These are phyloP conservation scores for Vanessa tameamea DNA, from an alignment of 1,140 invertebrate species.

Conservation along the genomic window DNA sequence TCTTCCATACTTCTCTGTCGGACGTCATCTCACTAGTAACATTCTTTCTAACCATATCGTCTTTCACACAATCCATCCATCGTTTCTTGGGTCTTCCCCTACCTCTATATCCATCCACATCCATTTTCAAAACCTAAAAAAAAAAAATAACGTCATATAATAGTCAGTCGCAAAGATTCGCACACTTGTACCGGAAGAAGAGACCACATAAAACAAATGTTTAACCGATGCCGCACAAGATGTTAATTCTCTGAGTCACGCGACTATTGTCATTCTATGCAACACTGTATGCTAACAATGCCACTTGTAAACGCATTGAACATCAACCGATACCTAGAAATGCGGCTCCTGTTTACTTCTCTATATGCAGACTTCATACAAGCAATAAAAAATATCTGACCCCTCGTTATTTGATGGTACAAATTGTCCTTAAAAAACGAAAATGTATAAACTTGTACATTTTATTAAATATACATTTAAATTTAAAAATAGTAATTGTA, in stretches of 20 bases:
- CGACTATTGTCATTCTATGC: constrained; percentile 34
- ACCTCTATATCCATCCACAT: too few relatives aligned
- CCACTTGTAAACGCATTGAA: constrained; percentile 29
- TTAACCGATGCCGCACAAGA: constrained; percentile 18
- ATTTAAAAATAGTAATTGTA: too few relatives aligned
- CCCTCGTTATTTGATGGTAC: too few relatives aligned
- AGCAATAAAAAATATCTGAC: background rate
- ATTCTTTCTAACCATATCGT: too few relatives aligned
- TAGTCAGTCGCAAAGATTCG: background rate
- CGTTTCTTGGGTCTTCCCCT: too few relatives aligned
- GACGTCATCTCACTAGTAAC: too few relatives aligned
- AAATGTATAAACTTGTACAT: too few relatives aligned
- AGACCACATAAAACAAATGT: constrained; percentile 1
- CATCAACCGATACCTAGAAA: constrained; percentile 27
- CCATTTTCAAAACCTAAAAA: too few relatives aligned
- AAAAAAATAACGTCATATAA: background rate
- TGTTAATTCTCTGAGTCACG: constrained; percentile 25
- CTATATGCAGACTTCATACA: constrained; percentile 23
- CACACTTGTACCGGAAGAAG: constrained; percentile 13
- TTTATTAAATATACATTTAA: too few relatives aligned
- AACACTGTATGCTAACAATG: constrained; percentile 31
- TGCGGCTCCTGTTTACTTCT: constrained; percentile 24
- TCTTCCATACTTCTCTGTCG: too few relatives aligned
- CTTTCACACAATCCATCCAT: too few relatives aligned
- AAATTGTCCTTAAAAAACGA: too few relatives aligned